Conservation (phyloP, 1,140 invertebrate species). For the Calephelis virginiensis region DNA sequence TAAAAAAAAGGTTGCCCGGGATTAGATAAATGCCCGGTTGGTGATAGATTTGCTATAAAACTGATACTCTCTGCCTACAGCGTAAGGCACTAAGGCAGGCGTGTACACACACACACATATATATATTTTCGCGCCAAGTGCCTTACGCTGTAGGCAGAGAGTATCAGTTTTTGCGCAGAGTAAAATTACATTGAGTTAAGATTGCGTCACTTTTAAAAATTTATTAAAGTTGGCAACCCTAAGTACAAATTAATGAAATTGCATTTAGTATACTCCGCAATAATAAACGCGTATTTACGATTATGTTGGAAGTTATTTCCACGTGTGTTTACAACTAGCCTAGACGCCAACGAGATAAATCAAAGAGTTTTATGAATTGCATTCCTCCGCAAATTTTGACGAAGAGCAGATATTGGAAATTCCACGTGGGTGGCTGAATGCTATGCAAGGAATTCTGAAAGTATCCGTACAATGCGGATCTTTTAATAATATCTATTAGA, state of each 20-base stretch:
- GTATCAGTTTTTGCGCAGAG: background rate
- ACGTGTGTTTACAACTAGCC: slow-evolving; percentile 4
- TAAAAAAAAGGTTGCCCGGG: too few species aligned
- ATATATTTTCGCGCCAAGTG: too few species aligned
- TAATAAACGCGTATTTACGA: background rate
- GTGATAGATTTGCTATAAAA: too few species aligned
- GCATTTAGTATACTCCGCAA: background rate
- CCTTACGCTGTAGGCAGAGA: too few species aligned
- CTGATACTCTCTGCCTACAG: too few species aligned
- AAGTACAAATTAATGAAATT: background rate
- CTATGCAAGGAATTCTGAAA: slow-evolving; percentile 2
- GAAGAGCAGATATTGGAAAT: slow-evolving; percentile 8
- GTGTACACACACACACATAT: too few species aligned
- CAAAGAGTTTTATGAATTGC: slow-evolving; percentile 25
- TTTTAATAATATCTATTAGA: background rate
- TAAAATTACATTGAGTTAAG: too few species aligned
- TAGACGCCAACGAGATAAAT: slow-evolving; percentile 20
- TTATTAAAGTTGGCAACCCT: too few species aligned
- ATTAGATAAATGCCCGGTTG: too few species aligned
- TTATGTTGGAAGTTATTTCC: background rate
- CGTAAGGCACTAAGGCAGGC: too few species aligned
- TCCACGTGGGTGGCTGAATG: background rate
- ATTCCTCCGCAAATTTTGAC: slow-evolving; percentile 27
- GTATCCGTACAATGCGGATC: background rate
- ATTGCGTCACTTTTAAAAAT: too few species aligned